Percentiles rank a stretch among this genome's conserved stretches.
Conservation (phyloP, 1,140 invertebrate genomes). For the Hyphantria cunea region DNA sequence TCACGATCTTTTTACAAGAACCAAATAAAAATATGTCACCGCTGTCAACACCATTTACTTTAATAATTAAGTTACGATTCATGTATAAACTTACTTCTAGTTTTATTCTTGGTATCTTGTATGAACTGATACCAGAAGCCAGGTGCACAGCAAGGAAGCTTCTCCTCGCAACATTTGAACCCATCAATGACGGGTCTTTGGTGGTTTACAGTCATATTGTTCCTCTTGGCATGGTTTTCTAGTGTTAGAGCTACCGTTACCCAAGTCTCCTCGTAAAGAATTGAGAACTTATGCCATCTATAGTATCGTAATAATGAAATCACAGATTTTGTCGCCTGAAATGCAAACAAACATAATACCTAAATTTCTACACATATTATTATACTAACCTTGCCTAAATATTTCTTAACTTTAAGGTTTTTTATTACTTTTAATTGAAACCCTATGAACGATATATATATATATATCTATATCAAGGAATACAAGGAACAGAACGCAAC, state of each 20-base stretch:
- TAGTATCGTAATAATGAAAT: slow-evolving; percentile 94
- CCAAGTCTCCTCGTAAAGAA: slow-evolving; percentile 93
- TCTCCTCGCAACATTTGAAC: slow-evolving; percentile 89
- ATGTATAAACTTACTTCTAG: slow-evolving; percentile 87
- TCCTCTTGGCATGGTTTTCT: slow-evolving; percentile 85
- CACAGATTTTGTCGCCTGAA: slow-evolving; percentile 95
- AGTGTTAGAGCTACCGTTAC: slow-evolving; percentile 89
- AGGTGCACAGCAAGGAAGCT: slow-evolving; percentile 87
- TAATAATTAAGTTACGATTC: too few relatives aligned
- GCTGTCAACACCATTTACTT: too few relatives aligned
- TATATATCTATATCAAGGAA: too few relatives aligned
- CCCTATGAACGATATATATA: too few relatives aligned
- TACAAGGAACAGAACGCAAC: too few relatives aligned
- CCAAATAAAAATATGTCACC: too few relatives aligned
- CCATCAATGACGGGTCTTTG: slow-evolving; percentile 85
- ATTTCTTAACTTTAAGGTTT: too few relatives aligned
- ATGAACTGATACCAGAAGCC: slow-evolving; percentile 93
- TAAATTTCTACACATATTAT: background rate
- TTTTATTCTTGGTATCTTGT: slow-evolving; percentile 93
- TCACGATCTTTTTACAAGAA: too few relatives aligned
- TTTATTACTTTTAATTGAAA: too few relatives aligned
- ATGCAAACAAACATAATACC: slow-evolving; percentile 29
- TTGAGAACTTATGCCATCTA: slow-evolving; percentile 96
- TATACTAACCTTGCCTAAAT: too few relatives aligned
- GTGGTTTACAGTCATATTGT: slow-evolving; percentile 92